A percentile compares a stretch with the other conserved stretches of the same genome.
Conservation (phyloP, 2,113 vertebrate genomes). For the Oryzias melastigma region DNA sequence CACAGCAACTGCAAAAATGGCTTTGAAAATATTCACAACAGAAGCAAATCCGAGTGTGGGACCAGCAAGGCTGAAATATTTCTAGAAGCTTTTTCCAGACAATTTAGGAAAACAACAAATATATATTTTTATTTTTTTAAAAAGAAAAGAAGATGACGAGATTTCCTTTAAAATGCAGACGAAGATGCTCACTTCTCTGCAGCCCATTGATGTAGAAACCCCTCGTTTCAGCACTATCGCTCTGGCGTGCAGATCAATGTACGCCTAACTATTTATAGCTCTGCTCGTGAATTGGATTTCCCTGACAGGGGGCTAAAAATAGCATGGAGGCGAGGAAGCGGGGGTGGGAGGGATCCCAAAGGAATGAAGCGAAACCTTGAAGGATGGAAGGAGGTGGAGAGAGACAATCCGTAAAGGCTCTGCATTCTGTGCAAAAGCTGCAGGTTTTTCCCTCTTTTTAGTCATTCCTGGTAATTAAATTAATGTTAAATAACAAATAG, state of each 20-base stretch:
- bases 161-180: not conserved
- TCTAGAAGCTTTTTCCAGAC: no score
- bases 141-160: no score
- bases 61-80: no score
- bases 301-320: constrained; percentile 62
- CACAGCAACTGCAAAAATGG: no score
- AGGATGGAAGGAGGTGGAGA: constrained; percentile 18
- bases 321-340: constrained; percentile 41
- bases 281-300: constrained; percentile 56
- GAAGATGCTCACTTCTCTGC: not conserved
- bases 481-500: not conserved
- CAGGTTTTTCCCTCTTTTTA: not conserved
- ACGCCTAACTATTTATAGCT: constrained; percentile 51
- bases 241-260: constrained; percentile 48
- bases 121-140: no score
- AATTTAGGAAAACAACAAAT: no score
- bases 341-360: constrained; percentile 41
- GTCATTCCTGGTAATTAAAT: not conserved
- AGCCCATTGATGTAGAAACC: constrained; percentile 40
- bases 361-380: constrained; percentile 35
- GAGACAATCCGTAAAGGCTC: constrained; percentile 22
- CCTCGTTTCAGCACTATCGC: constrained; percentile 24
- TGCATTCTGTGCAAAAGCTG: constrained; percentile 2
- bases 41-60: no score
- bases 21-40: no score